phyloP scores from a whole-genome alignment of 2,113 vertebrate species.

The Sphyrna mokarran region DNA sequence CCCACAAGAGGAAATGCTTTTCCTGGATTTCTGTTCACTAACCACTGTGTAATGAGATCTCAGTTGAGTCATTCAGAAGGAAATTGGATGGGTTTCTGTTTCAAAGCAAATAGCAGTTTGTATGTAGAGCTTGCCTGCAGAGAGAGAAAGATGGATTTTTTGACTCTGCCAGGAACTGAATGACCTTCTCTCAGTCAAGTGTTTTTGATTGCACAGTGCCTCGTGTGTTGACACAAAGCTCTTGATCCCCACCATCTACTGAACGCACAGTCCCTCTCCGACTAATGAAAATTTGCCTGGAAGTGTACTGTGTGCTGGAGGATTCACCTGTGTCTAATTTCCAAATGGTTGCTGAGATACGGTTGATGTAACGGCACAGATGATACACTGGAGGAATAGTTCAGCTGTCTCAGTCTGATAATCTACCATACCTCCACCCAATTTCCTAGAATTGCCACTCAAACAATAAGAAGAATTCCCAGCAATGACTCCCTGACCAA shows the following conservation, averaged over 20 bases:
- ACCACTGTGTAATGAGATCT: not conserved
- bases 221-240: not conserved
- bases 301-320: not conserved
- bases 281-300: not conserved
- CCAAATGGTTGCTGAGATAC: not conserved
- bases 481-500: not conserved
- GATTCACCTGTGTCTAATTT: not conserved
- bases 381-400: not conserved
- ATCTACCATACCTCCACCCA: not conserved
- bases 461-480: not conserved
- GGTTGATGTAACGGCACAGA: not conserved
- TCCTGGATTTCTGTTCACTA: not conserved
- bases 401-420: not conserved
- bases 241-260: not conserved
- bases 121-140: not conserved
- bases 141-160: not conserved
- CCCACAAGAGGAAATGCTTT: not conserved
- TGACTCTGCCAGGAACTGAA: not conserved
- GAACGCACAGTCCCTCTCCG: not conserved
- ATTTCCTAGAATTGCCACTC: not conserved
- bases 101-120: not conserved
- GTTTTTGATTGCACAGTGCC: not conserved
- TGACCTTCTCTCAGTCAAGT: not conserved
- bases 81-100: not conserved
- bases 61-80: not conserved